Percentiles rank a stretch among this genome's conserved stretches.
Evolutionary conservation across 2,797 vertebrate species (phyloP).

Genomic region (Tragelaphus oryx): DNA sequence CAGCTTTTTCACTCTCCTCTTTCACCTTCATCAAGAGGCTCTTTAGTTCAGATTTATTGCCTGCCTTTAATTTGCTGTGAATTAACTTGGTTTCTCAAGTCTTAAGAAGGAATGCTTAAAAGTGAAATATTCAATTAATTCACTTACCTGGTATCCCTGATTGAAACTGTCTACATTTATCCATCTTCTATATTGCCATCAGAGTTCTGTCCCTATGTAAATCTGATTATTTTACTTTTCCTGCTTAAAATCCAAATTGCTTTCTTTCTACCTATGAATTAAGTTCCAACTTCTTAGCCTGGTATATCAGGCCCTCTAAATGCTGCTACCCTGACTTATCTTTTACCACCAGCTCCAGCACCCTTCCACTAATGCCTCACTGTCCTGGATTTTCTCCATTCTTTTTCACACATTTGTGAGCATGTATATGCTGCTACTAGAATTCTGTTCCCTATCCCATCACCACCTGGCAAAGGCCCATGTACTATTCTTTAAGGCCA

Average conservation of each 20-base stretch:
- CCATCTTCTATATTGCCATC: neutral
- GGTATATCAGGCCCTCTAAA: neutral
- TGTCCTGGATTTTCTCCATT: neutral
- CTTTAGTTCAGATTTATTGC: neutral
- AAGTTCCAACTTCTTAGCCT: neutral
- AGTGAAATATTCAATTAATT: neutral
- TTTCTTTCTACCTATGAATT: neutral
- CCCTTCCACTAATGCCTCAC: neutral
- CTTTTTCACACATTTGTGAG: neutral
- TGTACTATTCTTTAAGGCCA: neutral
- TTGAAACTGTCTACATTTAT: neutral
- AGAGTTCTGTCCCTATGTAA: neutral
- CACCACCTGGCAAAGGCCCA: neutral
- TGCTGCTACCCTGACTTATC: neutral
- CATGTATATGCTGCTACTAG: neutral
- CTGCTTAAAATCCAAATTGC: neutral
- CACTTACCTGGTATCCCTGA: neutral
- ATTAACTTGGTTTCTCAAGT: constrained; percentile 22
- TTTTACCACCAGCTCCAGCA: neutral
- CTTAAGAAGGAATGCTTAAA: neutral
- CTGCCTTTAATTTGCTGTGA: neutral
- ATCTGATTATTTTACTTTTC: constrained; percentile 22
- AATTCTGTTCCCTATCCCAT: neutral
- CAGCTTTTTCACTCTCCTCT: neutral
- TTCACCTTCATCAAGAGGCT: neutral